Percentiles rank a stretch among this genome's conserved stretches.
phyloP scores from a whole-genome alignment of 2,113 vertebrate species.

The Pluvianellus socialis region DNA sequence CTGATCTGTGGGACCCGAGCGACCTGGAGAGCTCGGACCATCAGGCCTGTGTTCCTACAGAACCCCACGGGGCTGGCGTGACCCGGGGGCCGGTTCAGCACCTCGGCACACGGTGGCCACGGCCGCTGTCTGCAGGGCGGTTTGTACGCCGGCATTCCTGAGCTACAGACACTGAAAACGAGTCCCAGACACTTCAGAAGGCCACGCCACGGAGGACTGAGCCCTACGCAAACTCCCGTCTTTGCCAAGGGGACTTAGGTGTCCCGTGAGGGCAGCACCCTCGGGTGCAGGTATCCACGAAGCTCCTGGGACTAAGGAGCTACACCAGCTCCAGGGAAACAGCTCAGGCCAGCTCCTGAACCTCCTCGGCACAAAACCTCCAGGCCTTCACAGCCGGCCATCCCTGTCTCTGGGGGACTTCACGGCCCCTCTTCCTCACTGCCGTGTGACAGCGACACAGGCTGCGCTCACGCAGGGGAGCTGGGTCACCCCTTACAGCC shows the following conservation, averaged over 20 bases:
- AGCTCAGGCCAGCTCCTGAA: neutral
- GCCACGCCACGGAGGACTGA: neutral
- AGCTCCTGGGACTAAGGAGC: neutral
- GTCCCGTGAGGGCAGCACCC: neutral
- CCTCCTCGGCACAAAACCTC: neutral
- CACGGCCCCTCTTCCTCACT: neutral
- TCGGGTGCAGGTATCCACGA: neutral
- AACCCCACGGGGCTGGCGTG: fast-evolving
- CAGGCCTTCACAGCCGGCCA: neutral
- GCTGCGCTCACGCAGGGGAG: too few relatives aligned
- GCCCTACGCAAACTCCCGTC: fast-evolving
- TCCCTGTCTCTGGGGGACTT: neutral
- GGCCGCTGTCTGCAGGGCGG: too few relatives aligned
- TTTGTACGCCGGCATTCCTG: too few relatives aligned
- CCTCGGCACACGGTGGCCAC: fast-evolving
- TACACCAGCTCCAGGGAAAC: neutral
- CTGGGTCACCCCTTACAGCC: neutral
- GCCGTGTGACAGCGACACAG: fast-evolving
- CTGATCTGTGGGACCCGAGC: neutral
- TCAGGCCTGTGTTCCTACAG: neutral
- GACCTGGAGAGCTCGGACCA: neutral
- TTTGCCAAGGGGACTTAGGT: neutral
- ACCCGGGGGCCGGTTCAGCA: fast-evolving
- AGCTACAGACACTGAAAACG: neutral
- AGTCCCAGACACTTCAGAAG: neutral